These are phyloP conservation scores for Aplidium turbinatum DNA, from an alignment of 23 tunicate genomes.

Conservation along the genomic window DNA sequence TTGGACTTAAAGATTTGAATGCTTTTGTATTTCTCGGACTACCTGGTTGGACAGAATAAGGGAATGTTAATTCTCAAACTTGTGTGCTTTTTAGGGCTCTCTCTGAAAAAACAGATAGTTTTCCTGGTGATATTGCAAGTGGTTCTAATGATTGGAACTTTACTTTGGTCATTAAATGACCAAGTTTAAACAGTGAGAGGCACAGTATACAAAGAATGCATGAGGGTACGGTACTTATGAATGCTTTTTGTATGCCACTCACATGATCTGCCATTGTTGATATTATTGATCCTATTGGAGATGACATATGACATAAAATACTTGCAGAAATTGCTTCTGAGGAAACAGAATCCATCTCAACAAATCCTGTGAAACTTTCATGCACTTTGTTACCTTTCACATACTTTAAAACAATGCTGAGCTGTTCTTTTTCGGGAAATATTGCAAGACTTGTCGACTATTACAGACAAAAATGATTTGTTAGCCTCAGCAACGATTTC, in stretches of 20 bases:
- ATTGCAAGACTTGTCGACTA: slow-evolving; percentile 28
- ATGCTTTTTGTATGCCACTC: slow-evolving; percentile 4
- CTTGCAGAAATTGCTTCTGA: slow-evolving; percentile 23
- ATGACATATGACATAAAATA: slow-evolving; percentile 12
- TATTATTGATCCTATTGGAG: no score
- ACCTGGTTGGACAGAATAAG: slow-evolving; percentile 26
- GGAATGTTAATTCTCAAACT: slow-evolving; percentile 25
- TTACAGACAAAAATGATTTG: slow-evolving; percentile 11
- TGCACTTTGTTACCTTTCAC: slow-evolving; percentile 22
- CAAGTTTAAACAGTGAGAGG: slow-evolving; percentile 15
- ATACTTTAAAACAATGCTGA: slow-evolving; percentile 16
- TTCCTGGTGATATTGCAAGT: slow-evolving; percentile 9
- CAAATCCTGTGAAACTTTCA: slow-evolving; percentile 33
- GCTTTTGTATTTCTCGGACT: slow-evolving; percentile 38
- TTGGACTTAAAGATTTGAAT: slow-evolving; percentile 4
- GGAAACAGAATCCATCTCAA: slow-evolving; percentile 19
- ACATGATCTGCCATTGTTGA: slow-evolving; percentile 25
- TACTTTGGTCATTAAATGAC: slow-evolving; percentile 15
- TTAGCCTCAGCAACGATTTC: slow-evolving; percentile 5
- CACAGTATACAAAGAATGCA: slow-evolving; percentile 30
- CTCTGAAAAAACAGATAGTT: slow-evolving; percentile 17
- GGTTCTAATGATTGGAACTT: slow-evolving; percentile 27
- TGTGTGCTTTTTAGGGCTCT: slow-evolving; percentile 1
- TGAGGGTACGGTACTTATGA: background rate
- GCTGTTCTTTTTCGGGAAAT: slow-evolving; percentile 12